Conservation (phyloP, 2,888 invertebrate genomes). For the Colletes collaris region DNA sequence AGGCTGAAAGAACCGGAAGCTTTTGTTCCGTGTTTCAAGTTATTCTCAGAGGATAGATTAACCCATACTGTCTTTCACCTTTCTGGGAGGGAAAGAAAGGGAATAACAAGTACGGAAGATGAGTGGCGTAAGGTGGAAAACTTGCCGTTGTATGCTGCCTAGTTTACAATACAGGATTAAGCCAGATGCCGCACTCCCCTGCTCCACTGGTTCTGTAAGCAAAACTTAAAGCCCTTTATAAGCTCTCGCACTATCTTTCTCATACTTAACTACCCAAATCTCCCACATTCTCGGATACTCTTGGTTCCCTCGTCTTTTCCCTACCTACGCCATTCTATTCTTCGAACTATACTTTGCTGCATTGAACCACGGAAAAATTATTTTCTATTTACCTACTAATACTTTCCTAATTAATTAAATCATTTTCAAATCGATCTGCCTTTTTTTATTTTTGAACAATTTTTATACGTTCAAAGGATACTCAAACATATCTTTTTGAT, state of each 20-base stretch:
- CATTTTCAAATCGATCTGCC: too few species aligned
- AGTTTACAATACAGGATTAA: conserved; percentile 82
- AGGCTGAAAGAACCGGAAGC: conserved; percentile 60
- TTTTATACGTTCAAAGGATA: too few species aligned
- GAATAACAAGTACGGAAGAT: conserved; percentile 57
- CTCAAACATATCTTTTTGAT: too few species aligned
- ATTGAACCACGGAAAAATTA: background rate
- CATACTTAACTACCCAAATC: conserved; percentile 47
- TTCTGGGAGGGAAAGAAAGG: conserved; percentile 57
- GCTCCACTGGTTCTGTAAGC: conserved; percentile 64
- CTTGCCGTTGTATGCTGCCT: conserved; percentile 76
- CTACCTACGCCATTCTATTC: conserved; percentile 18
- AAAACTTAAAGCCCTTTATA: conserved; percentile 81
- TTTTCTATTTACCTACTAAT: too few species aligned
- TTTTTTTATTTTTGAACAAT: too few species aligned
- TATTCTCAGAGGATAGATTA: conserved; percentile 80
- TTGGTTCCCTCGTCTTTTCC: conserved; percentile 20
- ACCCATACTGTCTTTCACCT: conserved; percentile 69
- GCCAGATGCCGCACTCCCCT: conserved; percentile 67
- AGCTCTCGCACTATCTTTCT: conserved; percentile 71
- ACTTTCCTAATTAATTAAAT: too few species aligned
- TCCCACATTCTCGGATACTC: conserved; percentile 45
- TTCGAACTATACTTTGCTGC: conserved; percentile 20
- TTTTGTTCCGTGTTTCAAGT: conserved; percentile 79
- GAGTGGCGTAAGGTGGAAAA: conserved; percentile 73